Conservation (phyloP, 2,113 vertebrate genomes). For the Prietella phreatophila region DNA sequence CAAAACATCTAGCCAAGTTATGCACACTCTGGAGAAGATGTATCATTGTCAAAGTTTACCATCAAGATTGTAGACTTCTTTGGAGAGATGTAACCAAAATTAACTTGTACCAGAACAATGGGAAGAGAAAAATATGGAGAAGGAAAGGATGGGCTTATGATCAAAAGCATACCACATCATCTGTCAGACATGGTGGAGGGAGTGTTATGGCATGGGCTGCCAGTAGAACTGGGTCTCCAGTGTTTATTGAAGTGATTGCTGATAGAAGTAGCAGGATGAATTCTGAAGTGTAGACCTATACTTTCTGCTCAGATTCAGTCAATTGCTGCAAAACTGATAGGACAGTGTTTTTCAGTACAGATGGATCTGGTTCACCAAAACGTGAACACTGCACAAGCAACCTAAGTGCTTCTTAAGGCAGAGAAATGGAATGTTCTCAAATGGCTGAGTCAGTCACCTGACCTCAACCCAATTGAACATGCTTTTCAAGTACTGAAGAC, state of each 20-base stretch:
- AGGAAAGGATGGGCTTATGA: background rate
- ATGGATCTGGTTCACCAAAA: background rate
- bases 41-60: background rate
- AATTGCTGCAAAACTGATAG: background rate
- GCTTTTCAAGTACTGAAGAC: background rate
- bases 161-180: background rate
- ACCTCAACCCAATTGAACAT: background rate
- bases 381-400: background rate
- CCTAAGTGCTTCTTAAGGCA: background rate
- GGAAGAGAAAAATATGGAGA: background rate
- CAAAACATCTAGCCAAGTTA: background rate
- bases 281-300: background rate
- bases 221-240: background rate
- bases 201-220: background rate
- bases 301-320: background rate
- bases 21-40: background rate
- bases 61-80: background rate
- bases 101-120: background rate
- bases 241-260: background rate
- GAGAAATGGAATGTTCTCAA: background rate
- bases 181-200: background rate
- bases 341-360: background rate
- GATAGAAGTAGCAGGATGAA: background rate
- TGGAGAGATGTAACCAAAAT: background rate
- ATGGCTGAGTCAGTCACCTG: background rate